Evolutionary conservation across 1,140 invertebrate genomes (phyloP), one percentile per base, ranked within the genome.

Genomic region (Agrilus planipennis): DNA sequence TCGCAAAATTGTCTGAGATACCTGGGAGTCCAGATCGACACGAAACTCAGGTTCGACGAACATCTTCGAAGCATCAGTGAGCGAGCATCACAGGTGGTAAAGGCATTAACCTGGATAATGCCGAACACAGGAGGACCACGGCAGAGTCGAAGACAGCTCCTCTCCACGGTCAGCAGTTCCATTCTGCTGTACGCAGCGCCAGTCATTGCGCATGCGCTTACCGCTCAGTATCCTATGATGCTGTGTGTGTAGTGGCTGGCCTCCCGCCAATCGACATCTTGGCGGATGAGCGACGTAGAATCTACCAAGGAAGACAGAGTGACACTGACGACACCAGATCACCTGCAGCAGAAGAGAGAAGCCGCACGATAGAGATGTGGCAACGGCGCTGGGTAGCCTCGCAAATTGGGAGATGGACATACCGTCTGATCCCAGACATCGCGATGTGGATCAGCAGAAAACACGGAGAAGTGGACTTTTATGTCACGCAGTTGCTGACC

Each of bases 251-350:
- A 9, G 30, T 60, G 4, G 53, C 52, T 4, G 54, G 48, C 0
- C 41, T 54, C 5, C 39, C 54, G 12, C 52, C 53, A 5, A 50
- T 54, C 1, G 53, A 56, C 41, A 40, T 58, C 15, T 48, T 47
- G 30, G 54, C 50, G 5, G 18, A 34, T 14, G 45, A 44, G 16
- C 22, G 41, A 21, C 30, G 9, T 7, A 2, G 9, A 2, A 42
- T 35, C 7, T 45, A 10, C 17, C 7, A 17, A 17, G 1, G 15
- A 35, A 35, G 34, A n/a, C 6, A 25, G 23, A n/a, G n/a, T 6
- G 6, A 7, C 34, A 35, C 11, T 7, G 7, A 10, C 10, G 34
- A 18, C 10, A 35, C 23, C n/a, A 25, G 23, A n/a, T n/a, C n/a
- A n/a, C n/a, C n/a, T n/a, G n/a, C n/a, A n/a, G n/a, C n/a, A n/a